These are phyloP conservation scores for Phalacrocorax pelagicus DNA, from an alignment of 2,113 vertebrate species.

Conservation along the genomic window DNA sequence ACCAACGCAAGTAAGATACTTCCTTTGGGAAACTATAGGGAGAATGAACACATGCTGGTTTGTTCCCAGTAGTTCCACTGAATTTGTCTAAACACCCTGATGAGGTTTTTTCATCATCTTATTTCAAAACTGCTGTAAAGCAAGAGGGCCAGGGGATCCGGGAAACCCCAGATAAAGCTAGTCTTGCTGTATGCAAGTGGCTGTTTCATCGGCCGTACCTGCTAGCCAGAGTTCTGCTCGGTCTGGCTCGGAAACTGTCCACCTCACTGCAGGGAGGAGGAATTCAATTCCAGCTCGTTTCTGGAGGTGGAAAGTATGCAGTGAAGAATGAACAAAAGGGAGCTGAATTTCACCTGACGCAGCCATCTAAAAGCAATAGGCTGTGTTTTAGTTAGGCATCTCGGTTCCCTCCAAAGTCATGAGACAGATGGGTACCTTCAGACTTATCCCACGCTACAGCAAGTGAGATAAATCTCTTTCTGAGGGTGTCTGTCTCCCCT, in stretches of 20 bases:
- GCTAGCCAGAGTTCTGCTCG: not conserved
- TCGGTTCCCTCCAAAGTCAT: not conserved
- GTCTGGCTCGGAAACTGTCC: not conserved
- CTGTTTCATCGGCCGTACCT: not conserved
- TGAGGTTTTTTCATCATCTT: not conserved
- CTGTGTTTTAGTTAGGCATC: not conserved
- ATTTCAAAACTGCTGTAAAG: not conserved
- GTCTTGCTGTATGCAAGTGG: not conserved
- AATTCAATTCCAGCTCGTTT: not conserved
- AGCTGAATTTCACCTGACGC: not conserved
- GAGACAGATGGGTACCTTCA: not conserved
- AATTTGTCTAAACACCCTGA: not conserved
- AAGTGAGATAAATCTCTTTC: not conserved
- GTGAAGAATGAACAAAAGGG: not conserved
- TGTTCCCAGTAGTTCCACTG: not conserved
- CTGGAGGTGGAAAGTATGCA: not conserved
- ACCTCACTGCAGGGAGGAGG: not conserved
- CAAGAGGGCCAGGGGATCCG: not conserved
- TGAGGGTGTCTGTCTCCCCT: not conserved
- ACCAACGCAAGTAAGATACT: not conserved
- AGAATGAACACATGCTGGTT: not conserved
- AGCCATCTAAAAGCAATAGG: not conserved
- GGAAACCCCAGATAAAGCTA: not conserved
- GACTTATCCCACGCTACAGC: not conserved
- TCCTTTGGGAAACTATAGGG: not conserved